Conservation (phyloP, 2,888 invertebrate genomes). For the Crossocerus cetratus region DNA sequence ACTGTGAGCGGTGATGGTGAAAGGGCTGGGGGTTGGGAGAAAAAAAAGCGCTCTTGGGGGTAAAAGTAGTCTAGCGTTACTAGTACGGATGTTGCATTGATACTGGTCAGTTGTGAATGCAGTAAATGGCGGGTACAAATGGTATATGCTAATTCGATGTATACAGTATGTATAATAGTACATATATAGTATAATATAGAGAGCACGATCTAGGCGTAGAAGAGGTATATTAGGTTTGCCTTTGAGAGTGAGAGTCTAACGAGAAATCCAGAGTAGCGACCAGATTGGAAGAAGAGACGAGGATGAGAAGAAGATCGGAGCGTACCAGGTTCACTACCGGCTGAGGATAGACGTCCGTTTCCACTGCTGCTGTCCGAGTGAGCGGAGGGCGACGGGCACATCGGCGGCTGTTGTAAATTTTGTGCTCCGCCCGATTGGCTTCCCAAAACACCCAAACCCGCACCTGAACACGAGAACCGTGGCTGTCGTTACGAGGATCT, state of each 20-base stretch:
- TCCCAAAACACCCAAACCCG: constrained; percentile 74
- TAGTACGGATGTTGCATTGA: neutral
- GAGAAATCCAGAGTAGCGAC: constrained; percentile 50
- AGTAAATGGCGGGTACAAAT: no score
- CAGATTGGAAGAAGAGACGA: constrained; percentile 45
- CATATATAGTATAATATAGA: neutral
- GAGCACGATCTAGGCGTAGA: neutral
- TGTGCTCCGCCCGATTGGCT: constrained; percentile 75
- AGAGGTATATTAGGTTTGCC: constrained; percentile 12
- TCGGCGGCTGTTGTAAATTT: constrained; percentile 80
- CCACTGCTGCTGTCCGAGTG: constrained; percentile 92
- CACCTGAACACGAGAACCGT: constrained; percentile 67
- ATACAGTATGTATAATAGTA: no score
- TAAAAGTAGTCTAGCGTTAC: neutral
- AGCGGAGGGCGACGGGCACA: constrained; percentile 90
- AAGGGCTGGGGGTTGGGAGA: neutral
- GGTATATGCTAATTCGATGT: no score
- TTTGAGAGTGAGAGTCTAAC: constrained; percentile 41
- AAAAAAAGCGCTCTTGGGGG: neutral
- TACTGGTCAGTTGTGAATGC: constrained; percentile 1
- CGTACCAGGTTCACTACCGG: constrained; percentile 85
- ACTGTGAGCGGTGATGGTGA: no score
- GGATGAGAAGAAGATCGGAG: constrained; percentile 57
- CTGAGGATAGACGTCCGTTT: constrained; percentile 88
- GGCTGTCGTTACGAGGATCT: constrained; percentile 23